Evolutionary conservation across 2,113 vertebrate species (phyloP).

Genomic region (Chaetodon auriga): DNA sequence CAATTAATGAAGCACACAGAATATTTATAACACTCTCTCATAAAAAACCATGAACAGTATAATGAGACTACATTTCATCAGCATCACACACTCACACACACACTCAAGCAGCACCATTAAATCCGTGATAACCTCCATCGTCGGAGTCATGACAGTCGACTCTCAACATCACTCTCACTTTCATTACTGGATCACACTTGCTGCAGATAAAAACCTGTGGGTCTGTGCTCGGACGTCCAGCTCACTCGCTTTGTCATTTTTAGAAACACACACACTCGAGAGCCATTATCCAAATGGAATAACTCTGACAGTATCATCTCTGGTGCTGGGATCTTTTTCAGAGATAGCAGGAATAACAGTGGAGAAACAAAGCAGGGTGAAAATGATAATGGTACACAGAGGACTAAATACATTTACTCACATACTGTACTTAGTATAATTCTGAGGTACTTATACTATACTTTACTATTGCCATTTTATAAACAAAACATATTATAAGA

Average conservation of each 20-base stretch:
- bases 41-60: no score
- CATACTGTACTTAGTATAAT: neutral
- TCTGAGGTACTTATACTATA: neutral
- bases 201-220: no score
- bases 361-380: neutral
- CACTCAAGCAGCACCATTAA: neutral
- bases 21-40: neutral
- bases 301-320: constrained; percentile 40
- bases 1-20: neutral
- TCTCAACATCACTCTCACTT: constrained; percentile 19
- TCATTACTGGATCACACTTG: neutral
- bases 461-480: no score
- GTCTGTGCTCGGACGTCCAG: neutral
- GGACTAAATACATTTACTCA: neutral
- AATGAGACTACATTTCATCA: neutral
- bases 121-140: constrained; percentile 6
- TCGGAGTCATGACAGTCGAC: neutral
- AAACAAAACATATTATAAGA: neutral
- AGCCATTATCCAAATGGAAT: constrained; percentile 39
- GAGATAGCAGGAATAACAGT: constrained; percentile 9
- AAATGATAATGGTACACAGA: constrained; percentile 3
- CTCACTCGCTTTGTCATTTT: neutral
- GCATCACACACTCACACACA: neutral
- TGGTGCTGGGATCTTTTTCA: neutral
- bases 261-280: constrained; percentile 16